Conservation (phyloP, 2,888 invertebrate genomes). For the Tinea trinotella region DNA sequence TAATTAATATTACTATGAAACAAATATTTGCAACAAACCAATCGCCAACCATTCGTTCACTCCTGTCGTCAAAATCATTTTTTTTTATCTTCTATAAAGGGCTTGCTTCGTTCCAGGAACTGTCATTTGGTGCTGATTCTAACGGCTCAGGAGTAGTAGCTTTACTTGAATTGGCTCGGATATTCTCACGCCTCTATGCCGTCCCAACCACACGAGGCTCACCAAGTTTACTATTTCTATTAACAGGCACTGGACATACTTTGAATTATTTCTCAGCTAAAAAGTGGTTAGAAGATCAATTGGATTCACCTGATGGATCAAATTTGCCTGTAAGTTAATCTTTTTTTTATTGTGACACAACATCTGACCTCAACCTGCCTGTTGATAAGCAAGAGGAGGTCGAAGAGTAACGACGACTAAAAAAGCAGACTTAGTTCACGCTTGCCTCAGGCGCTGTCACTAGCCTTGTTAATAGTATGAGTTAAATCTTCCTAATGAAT, state of each 20-base stretch:
- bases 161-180: conserved; percentile 86
- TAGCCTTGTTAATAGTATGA: too few relatives aligned
- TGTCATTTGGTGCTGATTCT: conserved; percentile 91
- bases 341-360: not conserved
- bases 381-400: too few relatives aligned
- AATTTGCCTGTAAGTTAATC: conserved; percentile 76
- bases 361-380: too few relatives aligned
- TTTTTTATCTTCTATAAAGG: too few relatives aligned
- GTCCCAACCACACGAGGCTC: conserved; percentile 80
- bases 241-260: conserved; percentile 91
- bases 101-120: conserved; percentile 76
- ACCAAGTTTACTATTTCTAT: conserved; percentile 87
- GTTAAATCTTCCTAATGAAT: too few relatives aligned
- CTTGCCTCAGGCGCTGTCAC: too few relatives aligned
- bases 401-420: too few relatives aligned
- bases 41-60: too few relatives aligned
- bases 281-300: conserved; percentile 94
- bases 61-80: too few relatives aligned
- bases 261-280: conserved; percentile 95
- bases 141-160: conserved; percentile 93
- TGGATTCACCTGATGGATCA: conserved; percentile 82
- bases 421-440: too few relatives aligned
- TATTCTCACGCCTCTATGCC: conserved; percentile 90
- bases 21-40: too few relatives aligned
- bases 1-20: too few relatives aligned